Base-by-base conservation (phyloP, 2,113 vertebrate species). In the zebrafish (Danio rerio) region DNA sequence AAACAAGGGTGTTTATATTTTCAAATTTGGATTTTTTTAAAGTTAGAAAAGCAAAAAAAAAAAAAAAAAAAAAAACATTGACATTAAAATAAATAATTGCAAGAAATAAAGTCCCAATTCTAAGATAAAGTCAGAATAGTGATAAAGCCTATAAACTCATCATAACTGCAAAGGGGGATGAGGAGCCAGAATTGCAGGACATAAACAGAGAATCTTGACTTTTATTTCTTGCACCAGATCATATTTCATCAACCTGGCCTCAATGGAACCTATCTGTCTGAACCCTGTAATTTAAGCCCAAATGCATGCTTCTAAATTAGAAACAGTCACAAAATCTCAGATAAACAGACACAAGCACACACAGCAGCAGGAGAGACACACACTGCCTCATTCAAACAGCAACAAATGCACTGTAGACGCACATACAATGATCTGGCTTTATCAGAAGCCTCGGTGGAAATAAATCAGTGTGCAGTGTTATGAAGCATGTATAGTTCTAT, bases 221-320 rank as follows among this genome's bases (percentile, higher is more conserved):
- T n/a, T n/a, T n/a, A 18, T 69, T 69, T 21, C 47, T 70, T n/a
- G 15, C 49, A 21, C 6, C 42, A 47, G 9, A 68, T 68, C 16
- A 43, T 43, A 56, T 73, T 75, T 10, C 42, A 59, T 45, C 16
- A 20, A 75, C 73, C 40, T 45, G 55, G 16, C 20, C n/a, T 10
- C 55, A 59, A 40, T 15, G 42, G n/a, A 61, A 42, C 31, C 13
- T 43, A 56, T 73, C 52, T 43, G 2, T 45, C n/a, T 15, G n/a
- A 59, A 75, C 40, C 73, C 40, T 61, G 56, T 59, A 47, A 76
- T 76, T 76, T 76, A 58, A 56, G 3, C 8, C 72, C 7, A 61
- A 59, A 21, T 6, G 45, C 59, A 59, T 76, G 55, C 56, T 76
- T 20, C 55, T 61, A 47, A 76, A 59, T 76, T 59, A 73, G 9